These are phyloP conservation scores for Schrankia costaestrigalis DNA, from an alignment of 2,888 invertebrate species.

Conservation along the genomic window DNA sequence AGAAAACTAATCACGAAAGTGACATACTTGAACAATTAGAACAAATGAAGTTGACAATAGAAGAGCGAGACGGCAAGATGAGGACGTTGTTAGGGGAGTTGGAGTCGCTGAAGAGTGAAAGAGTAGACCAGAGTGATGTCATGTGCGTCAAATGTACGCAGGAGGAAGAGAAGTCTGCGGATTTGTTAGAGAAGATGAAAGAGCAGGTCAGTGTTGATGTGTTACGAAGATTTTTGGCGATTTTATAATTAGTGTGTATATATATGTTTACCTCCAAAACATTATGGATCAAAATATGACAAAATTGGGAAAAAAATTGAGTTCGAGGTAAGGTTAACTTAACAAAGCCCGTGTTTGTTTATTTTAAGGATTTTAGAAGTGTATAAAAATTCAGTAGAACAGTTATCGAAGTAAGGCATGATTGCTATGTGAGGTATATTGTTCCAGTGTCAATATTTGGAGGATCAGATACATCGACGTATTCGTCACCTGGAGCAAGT, in stretches of 20 bases:
- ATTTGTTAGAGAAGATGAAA: constrained; percentile 54
- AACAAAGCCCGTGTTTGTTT: too few relatives aligned
- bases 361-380: too few relatives aligned
- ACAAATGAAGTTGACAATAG: constrained; percentile 77
- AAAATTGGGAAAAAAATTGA: too few relatives aligned
- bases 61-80: constrained; percentile 79
- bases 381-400: too few relatives aligned
- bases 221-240: too few relatives aligned
- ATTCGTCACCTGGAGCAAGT: constrained; percentile 87
- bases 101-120: constrained; percentile 72
- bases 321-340: too few relatives aligned
- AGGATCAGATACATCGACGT: constrained; percentile 84
- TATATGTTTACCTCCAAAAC: too few relatives aligned
- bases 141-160: constrained; percentile 50
- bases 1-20: constrained; percentile 82
- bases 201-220: constrained; percentile 57
- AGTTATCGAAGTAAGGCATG: not conserved
- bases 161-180: constrained; percentile 49
- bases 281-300: too few relatives aligned
- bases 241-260: too few relatives aligned
- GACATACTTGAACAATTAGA: constrained; percentile 82
- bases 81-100: constrained; percentile 77
- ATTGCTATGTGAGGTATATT: not conserved
- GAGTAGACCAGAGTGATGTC: constrained; percentile 61
- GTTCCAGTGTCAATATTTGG: constrained; percentile 77